These are phyloP conservation scores for Apodemia zela DNA, from an alignment of 2,888 invertebrate genomes.

Conservation along the genomic window DNA sequence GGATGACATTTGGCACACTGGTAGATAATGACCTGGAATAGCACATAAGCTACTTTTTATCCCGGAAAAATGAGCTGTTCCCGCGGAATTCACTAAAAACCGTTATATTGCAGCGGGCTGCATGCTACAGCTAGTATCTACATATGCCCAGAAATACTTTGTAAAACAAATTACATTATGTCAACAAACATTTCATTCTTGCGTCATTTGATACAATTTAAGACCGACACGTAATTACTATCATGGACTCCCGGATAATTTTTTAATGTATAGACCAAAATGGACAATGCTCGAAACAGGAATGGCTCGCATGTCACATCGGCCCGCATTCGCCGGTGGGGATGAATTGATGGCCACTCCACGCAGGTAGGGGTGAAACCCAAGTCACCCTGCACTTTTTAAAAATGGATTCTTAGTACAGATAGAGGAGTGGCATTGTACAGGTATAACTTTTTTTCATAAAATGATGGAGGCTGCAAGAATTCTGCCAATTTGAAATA, in stretches of 20 bases:
- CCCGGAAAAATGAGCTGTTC: too few species aligned
- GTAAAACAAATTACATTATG: constrained; percentile 7
- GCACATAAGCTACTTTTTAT: too few species aligned
- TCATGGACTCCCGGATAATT: background rate
- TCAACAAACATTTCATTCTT: constrained; percentile 12
- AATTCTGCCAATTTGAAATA: too few species aligned
- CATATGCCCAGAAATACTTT: background rate
- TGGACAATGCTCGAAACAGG: constrained; percentile 39
- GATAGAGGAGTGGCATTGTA: constrained; percentile 13
- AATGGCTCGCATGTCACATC: constrained; percentile 47
- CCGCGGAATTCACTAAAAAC: too few species aligned
- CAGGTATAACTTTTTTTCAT: constrained; percentile 20
- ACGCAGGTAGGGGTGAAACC: constrained; percentile 55
- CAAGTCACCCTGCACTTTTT: constrained; percentile 41
- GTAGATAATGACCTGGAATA: too few species aligned
- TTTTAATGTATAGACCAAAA: too few species aligned
- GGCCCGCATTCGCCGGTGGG: constrained; percentile 57
- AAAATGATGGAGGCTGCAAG: too few species aligned
- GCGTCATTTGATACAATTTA: constrained; percentile 18
- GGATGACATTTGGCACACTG: too few species aligned
- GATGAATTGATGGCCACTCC: constrained; percentile 57
- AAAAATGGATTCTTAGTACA: constrained; percentile 40
- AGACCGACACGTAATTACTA: constrained; percentile 10
- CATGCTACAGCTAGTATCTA: too few species aligned
- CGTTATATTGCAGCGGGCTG: too few species aligned